Percentiles rank a stretch among this genome's conserved stretches.
phyloP scores from a whole-genome alignment of 2,888 invertebrate species.

The Molorchus minor region DNA sequence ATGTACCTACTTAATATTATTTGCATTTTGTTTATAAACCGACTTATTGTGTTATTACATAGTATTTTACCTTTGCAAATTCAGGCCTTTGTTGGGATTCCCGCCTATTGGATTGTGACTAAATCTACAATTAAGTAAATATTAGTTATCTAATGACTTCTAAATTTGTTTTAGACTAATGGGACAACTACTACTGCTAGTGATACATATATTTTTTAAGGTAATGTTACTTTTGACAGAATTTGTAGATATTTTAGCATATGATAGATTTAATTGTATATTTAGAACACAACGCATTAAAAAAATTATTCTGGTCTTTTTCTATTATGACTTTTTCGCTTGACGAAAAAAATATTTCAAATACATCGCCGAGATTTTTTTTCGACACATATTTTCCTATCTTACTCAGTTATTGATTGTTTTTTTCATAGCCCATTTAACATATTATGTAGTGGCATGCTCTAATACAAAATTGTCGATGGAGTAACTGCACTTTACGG shows the following conservation, averaged over 20 bases:
- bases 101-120: slow-evolving; percentile 41
- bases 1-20: too few species aligned
- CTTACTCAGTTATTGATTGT: slow-evolving; percentile 42
- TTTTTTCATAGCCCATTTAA: slow-evolving; percentile 50
- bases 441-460: slow-evolving; percentile 39
- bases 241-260: slow-evolving; percentile 17
- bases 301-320: neutral
- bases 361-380: slow-evolving; percentile 24
- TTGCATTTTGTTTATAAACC: too few species aligned
- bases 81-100: slow-evolving; percentile 10
- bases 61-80: too few species aligned
- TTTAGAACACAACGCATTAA: slow-evolving; percentile 40
- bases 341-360: slow-evolving; percentile 16
- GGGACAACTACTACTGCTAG: slow-evolving; percentile 74
- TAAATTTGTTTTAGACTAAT: slow-evolving; percentile 72
- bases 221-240: slow-evolving; percentile 49
- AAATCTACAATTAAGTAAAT: slow-evolving; percentile 49
- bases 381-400: slow-evolving; percentile 27
- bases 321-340: neutral
- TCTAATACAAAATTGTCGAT: slow-evolving; percentile 25
- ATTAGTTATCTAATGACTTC: slow-evolving; percentile 33
- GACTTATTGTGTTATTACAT: too few species aligned
- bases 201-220: slow-evolving; percentile 88
- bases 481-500: slow-evolving; percentile 22
- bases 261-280: slow-evolving; percentile 39